phyloP scores from a whole-genome alignment of 2,888 invertebrate genomes.

The Glaucopsyche alexis region DNA sequence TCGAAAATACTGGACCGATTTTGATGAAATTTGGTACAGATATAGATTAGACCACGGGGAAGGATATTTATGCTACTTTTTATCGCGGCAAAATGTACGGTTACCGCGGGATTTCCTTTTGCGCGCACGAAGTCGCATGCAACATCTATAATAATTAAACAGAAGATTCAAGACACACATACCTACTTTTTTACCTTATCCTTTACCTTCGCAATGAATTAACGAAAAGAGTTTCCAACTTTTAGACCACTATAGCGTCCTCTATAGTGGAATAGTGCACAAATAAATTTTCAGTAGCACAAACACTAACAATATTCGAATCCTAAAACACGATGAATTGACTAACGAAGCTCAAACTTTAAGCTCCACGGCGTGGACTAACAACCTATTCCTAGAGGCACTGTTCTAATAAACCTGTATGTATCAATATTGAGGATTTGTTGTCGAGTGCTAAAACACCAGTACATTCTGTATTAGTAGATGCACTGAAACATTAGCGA shows the following conservation, averaged over 20 bases:
- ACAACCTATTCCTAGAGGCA: constrained; percentile 22
- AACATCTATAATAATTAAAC: too few species aligned
- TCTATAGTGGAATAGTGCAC: not conserved
- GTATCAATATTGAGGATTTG: constrained; percentile 11
- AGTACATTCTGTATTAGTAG: not conserved
- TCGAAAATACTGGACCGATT: too few species aligned
- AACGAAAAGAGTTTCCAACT: not conserved
- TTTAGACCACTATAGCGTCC: not conserved
- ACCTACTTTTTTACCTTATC: too few species aligned
- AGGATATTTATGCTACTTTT: too few species aligned
- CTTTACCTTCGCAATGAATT: not conserved
- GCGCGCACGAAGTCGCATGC: too few species aligned
- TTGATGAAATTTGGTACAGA: too few species aligned
- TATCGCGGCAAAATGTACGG: too few species aligned
- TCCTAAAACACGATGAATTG: constrained; percentile 17
- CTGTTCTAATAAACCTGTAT: constrained; percentile 9
- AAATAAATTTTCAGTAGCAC: not conserved
- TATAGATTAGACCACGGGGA: too few species aligned
- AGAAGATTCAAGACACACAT: too few species aligned
- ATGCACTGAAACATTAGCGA: not conserved
- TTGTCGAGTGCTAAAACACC: not conserved
- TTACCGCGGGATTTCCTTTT: too few species aligned
- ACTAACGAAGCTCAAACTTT: constrained; percentile 20
- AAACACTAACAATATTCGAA: constrained; percentile 7
- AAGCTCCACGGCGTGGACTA: constrained; percentile 1